A percentile compares a stretch with the other conserved stretches of the same genome.
phyloP scores from a whole-genome alignment of 2,888 invertebrate species.

The Spisula subtruncata region DNA sequence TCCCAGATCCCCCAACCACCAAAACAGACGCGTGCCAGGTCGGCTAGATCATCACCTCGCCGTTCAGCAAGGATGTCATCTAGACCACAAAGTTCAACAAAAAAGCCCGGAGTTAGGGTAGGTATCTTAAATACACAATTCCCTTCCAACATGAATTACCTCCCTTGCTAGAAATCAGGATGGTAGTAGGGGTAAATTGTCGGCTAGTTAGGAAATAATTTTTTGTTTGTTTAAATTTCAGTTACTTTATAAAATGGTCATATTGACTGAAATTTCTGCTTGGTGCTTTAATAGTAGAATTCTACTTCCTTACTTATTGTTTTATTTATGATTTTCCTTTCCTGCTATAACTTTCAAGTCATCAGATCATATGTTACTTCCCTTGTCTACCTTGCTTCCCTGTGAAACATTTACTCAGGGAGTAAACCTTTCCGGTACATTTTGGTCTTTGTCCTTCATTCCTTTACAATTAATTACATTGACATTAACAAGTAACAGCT shows the following conservation, averaged over 20 bases:
- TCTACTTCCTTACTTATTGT: neutral
- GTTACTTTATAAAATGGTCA: neutral
- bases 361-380: neutral
- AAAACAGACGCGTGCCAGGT: constrained; percentile 68
- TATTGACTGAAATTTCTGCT: neutral
- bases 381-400: neutral
- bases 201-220: too few relatives aligned
- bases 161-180: neutral
- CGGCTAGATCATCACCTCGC: constrained; percentile 62
- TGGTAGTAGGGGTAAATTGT: too few relatives aligned
- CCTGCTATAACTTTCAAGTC: neutral
- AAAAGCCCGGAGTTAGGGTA: constrained; percentile 63
- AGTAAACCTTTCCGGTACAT: too few relatives aligned
- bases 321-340: neutral
- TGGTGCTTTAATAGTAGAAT: neutral
- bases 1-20: constrained; percentile 81
- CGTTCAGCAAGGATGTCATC: constrained; percentile 65
- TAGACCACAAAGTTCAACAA: constrained; percentile 50
- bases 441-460: too few relatives aligned
- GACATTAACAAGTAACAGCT: too few relatives aligned
- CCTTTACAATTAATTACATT: too few relatives aligned
- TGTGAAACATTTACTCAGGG: neutral
- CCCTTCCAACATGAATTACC: neutral
- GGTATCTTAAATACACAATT: neutral
- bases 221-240: neutral